Base-by-base conservation (phyloP, 2,113 vertebrate species). In the Istiophorus platypterus region DNA sequence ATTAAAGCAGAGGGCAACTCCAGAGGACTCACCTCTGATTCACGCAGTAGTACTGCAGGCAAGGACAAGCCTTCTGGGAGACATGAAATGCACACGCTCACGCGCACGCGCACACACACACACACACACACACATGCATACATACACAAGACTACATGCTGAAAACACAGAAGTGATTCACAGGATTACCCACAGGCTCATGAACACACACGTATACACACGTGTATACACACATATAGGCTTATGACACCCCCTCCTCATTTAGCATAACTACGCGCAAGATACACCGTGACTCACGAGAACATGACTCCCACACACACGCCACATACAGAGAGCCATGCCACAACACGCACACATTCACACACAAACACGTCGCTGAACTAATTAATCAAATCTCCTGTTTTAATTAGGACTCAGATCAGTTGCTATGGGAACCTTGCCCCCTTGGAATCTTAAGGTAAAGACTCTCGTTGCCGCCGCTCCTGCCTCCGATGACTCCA, bases 341-440 rank as follows among this genome's bases (percentile, higher is more conserved):
- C 76, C 81, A 73, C 70, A 82, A 82, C 59, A 67, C 61, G 52
- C 56, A 61, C 62, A 39, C 77, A 74, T 49, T 31, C 67, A 29
- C 66, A 42, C 66, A 64, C 74, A 64, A 7, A 49, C 76, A 81
- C 73, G 72, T 12, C 26, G 37, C 59, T 82, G 83, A 76, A 83
- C 90, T 93, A 93, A 94, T 94, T 94, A 94, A 92, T 93, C 93
- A 88, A 92, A 93, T 90, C 91, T 88, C 85, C 87, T 70, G 88
- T 90, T 93, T 94, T 94, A 92, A 95, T 94, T 89, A 93, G 86
- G 85, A 92, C 91, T 92, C 82, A 92, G 88, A 93, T 94, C 91
- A 90, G 94, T 93, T 94, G 91, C 91, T 72, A 91, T 90, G 92
- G 93, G 85, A 95, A 95, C 89, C 80, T 90, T 91, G 89, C 83